Evolutionary conservation across 2,888 invertebrate genomes (phyloP).

Genomic region (Agrotis segetum): DNA sequence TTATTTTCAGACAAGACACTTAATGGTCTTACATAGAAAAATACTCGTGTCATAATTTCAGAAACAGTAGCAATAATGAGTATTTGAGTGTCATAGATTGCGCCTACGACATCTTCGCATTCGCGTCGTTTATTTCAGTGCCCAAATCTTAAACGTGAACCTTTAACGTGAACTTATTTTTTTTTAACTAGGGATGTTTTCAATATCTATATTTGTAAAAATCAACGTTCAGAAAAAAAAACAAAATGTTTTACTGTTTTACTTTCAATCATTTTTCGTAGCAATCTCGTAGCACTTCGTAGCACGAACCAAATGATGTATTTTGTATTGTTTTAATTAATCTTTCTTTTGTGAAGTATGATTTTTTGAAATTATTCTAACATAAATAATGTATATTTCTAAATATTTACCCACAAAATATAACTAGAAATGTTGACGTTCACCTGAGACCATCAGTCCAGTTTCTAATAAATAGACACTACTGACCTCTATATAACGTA

Average conservation of each 20-base stretch:
- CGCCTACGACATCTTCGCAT: no score
- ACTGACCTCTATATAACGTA: slow-evolving; percentile 15
- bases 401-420: background rate
- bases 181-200: no score
- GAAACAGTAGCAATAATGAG: no score
- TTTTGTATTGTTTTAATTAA: no score
- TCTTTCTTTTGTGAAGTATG: no score
- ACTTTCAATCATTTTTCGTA: slow-evolving; percentile 8
- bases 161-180: no score
- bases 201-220: no score
- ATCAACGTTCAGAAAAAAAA: no score
- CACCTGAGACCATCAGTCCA: background rate
- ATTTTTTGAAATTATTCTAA: no score
- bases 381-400: background rate
- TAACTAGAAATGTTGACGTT: no score
- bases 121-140: background rate
- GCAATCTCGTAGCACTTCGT: slow-evolving; percentile 16
- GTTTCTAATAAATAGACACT: slow-evolving; percentile 31
- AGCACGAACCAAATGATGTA: background rate
- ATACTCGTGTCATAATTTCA: background rate
- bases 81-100: no score
- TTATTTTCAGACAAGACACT: no score
- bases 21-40: background rate
- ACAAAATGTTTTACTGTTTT: background rate
- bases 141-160: background rate